phyloP scores from a whole-genome alignment of 2,113 vertebrate species.

The Tetraodon nigroviridis region DNA sequence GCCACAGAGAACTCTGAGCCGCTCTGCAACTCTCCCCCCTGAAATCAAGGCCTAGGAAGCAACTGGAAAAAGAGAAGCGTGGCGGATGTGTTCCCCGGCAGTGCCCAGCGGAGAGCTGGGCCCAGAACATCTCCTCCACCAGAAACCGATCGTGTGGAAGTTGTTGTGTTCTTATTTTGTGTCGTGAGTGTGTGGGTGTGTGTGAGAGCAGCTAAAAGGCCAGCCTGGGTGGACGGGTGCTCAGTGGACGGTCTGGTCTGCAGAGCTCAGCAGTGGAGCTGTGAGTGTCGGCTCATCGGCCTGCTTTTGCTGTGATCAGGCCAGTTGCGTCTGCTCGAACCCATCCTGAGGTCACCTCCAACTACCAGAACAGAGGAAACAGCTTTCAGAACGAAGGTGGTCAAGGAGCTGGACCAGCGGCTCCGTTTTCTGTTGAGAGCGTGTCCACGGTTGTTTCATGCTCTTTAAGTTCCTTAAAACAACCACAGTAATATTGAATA shows the following conservation, averaged over 20 bases:
- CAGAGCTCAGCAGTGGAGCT: slow-evolving; percentile 75
- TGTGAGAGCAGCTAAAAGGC: no score
- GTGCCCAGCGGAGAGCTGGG: slow-evolving; percentile 58
- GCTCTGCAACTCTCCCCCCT: slow-evolving; percentile 82
- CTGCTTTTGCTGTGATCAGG: slow-evolving; percentile 76
- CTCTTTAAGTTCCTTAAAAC: slow-evolving; percentile 45
- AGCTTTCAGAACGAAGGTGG: slow-evolving; percentile 2
- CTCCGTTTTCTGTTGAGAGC: slow-evolving; percentile 48
- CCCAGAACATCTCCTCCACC: slow-evolving; percentile 57
- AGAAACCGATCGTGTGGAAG: slow-evolving; percentile 48
- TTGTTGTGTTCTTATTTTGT: no score
- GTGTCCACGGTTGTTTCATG: slow-evolving; percentile 25
- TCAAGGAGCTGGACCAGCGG: slow-evolving; percentile 38
- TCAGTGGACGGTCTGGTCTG: slow-evolving; percentile 27
- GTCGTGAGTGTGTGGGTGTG: no score
- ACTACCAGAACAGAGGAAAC: background rate
- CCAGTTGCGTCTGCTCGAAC: slow-evolving; percentile 33
- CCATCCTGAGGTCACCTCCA: slow-evolving; percentile 35
- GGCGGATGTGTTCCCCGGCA: slow-evolving; percentile 21
- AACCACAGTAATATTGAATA: slow-evolving; percentile 33
- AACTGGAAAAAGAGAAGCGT: background rate
- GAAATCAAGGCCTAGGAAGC: slow-evolving; percentile 89
- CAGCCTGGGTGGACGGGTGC: background rate
- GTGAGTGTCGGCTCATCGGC: slow-evolving; percentile 65
- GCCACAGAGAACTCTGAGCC: slow-evolving; percentile 88